These are phyloP conservation scores for Elgaria multicarinata DNA, from an alignment of 2,113 vertebrate species.

Conservation along the genomic window DNA sequence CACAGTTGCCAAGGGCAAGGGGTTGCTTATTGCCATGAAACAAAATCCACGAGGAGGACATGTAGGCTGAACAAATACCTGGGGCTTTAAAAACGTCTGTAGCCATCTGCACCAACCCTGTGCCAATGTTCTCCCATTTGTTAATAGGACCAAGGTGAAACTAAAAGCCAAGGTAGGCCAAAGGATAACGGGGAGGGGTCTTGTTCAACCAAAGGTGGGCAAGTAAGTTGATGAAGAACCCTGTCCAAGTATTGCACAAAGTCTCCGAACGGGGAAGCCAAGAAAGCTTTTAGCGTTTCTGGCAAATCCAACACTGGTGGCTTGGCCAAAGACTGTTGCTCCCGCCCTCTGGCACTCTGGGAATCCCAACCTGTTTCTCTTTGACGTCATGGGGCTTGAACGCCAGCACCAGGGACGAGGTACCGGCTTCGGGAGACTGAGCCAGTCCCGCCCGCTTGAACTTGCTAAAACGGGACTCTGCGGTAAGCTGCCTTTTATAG, in stretches of 20 bases:
- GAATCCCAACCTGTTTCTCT: constrained; percentile 58
- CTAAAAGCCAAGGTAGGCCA: constrained; percentile 14
- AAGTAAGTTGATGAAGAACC: constrained; percentile 7
- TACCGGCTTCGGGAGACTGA: constrained; percentile 32
- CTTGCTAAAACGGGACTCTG: constrained; percentile 72
- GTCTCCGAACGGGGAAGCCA: constrained; percentile 55
- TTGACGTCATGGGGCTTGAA: constrained; percentile 55
- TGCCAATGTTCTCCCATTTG: not conserved
- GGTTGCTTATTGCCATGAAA: fast-evolving
- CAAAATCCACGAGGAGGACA: not conserved
- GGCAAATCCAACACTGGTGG: constrained; percentile 34
- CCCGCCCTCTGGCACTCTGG: constrained; percentile 57
- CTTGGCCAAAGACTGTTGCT: constrained; percentile 47
- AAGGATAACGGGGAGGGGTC: not conserved
- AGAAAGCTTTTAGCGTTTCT: constrained; percentile 58
- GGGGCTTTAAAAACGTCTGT: not conserved
- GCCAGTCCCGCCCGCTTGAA: constrained; percentile 61
- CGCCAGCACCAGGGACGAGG: constrained; percentile 31
- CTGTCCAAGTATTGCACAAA: constrained; percentile 56
- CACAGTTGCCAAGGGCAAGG: constrained; percentile 9
- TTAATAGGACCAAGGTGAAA: not conserved
- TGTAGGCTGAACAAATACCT: not conserved
- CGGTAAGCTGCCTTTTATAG: constrained; percentile 78
- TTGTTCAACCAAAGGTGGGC: not conserved
- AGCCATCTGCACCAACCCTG: fast-evolving